These are phyloP conservation scores for Phyllotis vaccarum DNA, from an alignment of 2,797 vertebrate genomes.

Conservation along the genomic window DNA sequence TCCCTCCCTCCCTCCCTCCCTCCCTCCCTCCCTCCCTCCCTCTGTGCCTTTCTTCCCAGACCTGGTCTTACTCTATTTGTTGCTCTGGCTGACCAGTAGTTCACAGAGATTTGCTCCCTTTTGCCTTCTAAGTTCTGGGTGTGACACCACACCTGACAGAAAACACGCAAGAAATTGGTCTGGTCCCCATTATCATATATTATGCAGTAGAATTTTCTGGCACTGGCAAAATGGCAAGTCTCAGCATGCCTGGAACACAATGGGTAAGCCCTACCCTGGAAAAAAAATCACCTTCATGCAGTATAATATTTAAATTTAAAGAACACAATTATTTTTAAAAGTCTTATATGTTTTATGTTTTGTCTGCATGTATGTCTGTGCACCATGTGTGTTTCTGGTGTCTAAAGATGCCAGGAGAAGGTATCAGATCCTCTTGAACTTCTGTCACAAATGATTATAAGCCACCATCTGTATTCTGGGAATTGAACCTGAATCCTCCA, in stretches of 20 bases:
- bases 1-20: not conserved
- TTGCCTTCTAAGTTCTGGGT: not conserved
- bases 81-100: not conserved
- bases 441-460: not conserved
- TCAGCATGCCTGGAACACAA: not conserved
- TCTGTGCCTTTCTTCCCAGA: not conserved
- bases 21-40: rapidly evolving
- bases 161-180: not conserved
- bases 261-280: not conserved
- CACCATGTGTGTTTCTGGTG: not conserved
- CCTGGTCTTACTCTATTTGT: not conserved
- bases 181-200: not conserved
- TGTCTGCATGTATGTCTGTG: not conserved
- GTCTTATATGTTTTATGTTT: not conserved
- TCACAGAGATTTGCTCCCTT: not conserved
- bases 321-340: not conserved
- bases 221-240: not conserved
- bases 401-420: not conserved
- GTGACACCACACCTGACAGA: no score
- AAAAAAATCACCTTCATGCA: not conserved
- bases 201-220: not conserved
- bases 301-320: not conserved
- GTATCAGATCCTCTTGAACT: not conserved
- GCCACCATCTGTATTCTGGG: not conserved
- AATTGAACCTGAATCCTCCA: not conserved